Evolutionary conservation across 2,797 vertebrate genomes (phyloP), one percentile per base, ranked within the genome.

Genomic region (Pseudotriccus pelzelni): DNA sequence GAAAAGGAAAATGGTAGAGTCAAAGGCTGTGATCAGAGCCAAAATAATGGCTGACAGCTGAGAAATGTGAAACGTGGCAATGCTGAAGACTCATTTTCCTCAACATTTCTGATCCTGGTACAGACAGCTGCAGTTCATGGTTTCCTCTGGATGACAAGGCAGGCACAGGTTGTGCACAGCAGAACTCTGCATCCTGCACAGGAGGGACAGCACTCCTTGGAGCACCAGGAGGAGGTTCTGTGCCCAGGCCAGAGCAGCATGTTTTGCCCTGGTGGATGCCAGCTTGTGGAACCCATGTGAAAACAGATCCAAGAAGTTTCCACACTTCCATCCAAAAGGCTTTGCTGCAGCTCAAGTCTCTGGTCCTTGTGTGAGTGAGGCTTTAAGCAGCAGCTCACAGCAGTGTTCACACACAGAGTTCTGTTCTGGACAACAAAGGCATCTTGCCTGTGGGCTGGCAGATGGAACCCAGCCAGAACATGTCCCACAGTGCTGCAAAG

Each of bases 401-500:
- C 67, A 75, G 66, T 18, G 66, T 17, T 80, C 82, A 85, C 87
- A 87, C 62, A 66, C 13, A 53, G 2, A 19, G 46, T 47, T 75
- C 89, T 93, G 69, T 37, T 75, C 79, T 60, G 88, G 73, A 62
- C 89, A 94, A 84, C 68, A 97, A 66, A 88, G 47, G 66, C 94
- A 94, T 88, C 91, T 78, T 81, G 69, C 14, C 8, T 0, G 37
- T 82, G 89, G 81, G 94, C 73, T 62, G 79, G 66, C 36, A 91
- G 66, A 47, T 78, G 82, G 93, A 78, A 73, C 20, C 24, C 62
- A 90, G 69, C 93, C 91, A 89, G 62, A 47, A 73, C 67, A 14
- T 7, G 23, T 47, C 88, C 50, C 66, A 76, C 59, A 64, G 7
- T 2, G 53, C 69, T 58, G 76, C 25, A 36, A 80, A 93, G 53